Evolutionary conservation across 2,113 vertebrate species (phyloP).

Genomic region (Rhabdomys dilectus): DNA sequence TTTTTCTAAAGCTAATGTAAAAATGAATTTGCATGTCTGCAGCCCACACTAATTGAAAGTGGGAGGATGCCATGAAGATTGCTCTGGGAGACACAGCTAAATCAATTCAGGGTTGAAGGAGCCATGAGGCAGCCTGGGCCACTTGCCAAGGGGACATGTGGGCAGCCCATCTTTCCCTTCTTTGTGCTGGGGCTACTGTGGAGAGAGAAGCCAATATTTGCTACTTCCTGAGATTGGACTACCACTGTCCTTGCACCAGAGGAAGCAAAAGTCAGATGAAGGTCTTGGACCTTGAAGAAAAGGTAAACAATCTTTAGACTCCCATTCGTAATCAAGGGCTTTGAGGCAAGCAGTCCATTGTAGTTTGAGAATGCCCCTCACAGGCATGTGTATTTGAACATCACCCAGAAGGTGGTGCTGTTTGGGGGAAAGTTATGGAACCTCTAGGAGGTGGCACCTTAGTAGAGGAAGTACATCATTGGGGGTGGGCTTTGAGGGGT

Average conservation of each 20-base stretch:
- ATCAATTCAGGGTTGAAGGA: background rate
- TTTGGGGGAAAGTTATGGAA: background rate
- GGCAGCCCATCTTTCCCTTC: background rate
- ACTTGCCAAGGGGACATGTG: background rate
- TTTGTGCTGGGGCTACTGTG: fast-evolving
- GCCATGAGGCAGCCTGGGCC: background rate
- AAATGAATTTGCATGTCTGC: constrained; percentile 5
- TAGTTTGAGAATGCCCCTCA: background rate
- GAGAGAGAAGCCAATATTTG: background rate
- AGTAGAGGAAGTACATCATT: background rate
- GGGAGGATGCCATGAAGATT: background rate
- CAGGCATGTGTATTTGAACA: background rate
- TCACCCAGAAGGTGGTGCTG: background rate
- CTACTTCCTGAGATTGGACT: background rate
- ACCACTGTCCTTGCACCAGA: too few species aligned
- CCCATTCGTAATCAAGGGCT: background rate
- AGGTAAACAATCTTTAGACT: background rate
- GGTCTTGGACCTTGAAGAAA: fast-evolving
- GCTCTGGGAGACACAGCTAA: background rate
- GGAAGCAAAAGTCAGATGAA: too few species aligned
- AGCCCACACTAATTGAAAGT: background rate
- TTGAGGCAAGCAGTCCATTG: too few species aligned
- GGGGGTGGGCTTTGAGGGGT: background rate
- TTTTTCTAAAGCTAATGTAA: constrained; percentile 21
- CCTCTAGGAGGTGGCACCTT: background rate